These are phyloP conservation scores for Smithornis capensis DNA, from an alignment of 2,113 vertebrate genomes.

Conservation along the genomic window DNA sequence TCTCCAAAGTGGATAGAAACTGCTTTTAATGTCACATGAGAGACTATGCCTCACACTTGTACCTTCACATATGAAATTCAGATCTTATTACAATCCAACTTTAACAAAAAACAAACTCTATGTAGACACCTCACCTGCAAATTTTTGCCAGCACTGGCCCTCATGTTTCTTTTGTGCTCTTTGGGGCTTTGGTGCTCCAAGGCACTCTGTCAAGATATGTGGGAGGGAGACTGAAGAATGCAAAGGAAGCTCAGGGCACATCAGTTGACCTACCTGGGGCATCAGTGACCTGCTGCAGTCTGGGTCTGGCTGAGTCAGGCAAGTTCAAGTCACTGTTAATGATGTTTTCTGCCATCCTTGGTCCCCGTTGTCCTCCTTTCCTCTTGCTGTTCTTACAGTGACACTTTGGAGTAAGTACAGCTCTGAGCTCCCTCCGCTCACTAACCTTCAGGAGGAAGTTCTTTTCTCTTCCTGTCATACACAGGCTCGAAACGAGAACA, in stretches of 20 bases:
- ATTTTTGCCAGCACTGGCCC: not conserved
- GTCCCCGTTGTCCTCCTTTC: not conserved
- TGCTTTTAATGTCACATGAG: too few species aligned
- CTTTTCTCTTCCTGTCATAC: not conserved
- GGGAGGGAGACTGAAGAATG: not conserved
- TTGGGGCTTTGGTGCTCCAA: not conserved
- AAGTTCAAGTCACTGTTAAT: not conserved
- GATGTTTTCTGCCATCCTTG: not conserved
- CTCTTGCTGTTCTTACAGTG: not conserved
- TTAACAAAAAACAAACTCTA: not conserved
- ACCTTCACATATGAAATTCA: not conserved
- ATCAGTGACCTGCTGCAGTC: not conserved
- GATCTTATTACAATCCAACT: not conserved
- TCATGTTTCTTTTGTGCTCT: not conserved
- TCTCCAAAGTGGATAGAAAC: not conserved
- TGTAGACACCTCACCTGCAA: rapidly evolving
- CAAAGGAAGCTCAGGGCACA: not conserved
- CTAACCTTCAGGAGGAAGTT: not conserved
- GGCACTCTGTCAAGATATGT: rapidly evolving
- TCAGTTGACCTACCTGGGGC: not conserved
- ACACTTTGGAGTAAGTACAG: not conserved
- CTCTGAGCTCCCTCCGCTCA: not conserved
- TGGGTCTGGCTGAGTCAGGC: not conserved
- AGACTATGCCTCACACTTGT: not conserved
- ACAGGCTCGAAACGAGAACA: rapidly evolving